Evolutionary conservation across 2,797 vertebrate genomes (phyloP), one percentile per base, ranked within the genome.

Genomic region (Odontamblyopus rebecca): DNA sequence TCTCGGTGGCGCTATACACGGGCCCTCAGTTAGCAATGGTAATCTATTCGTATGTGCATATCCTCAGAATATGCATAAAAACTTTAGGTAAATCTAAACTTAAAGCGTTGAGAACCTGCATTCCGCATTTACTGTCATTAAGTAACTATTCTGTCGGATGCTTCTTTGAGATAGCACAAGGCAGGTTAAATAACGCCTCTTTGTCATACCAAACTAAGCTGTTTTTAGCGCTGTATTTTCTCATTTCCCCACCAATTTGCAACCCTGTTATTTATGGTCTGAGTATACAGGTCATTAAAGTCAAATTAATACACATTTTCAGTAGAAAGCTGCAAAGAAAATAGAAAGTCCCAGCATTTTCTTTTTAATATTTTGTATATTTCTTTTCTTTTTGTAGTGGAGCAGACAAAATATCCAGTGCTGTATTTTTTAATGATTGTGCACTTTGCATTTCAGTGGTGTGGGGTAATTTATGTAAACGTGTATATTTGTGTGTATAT

Each of bases 41-140:
- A 2, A 68, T 85, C 70, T 88, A 78, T 62, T 81, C 88, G 3
- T 89, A 91, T 29, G 61, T 9, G n/a, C 81, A 87, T 30, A 89
- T 91, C 59, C 68, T 89, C 48, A 83, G 63, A 71, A 70, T 91
- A 59, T 89, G 86, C 68, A 5, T 69, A 0, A 16, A 61, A 3
- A 77, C 82, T 9, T 83, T 81, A 16, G 70, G 13, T 5, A 69
- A 74, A 27, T 81, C 83, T 0, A 80, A 78, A n/a, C 9, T 70
- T 54, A 91, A 89, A 68, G 88, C 89, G n/a, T 44, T 90, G 0
- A 59, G 61, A 8, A 90, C 89, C 0, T 89, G 89, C 27, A 74
- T 70, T 1, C 87, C 87, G 0, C 88, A 90, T 69, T 30, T 90
- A 4, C 16, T 90, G 0, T 15, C 85, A 4, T 2, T 90, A 6